These are phyloP conservation scores for Magallana angulata DNA, from an alignment of 1,140 invertebrate genomes.

Conservation along the genomic window DNA sequence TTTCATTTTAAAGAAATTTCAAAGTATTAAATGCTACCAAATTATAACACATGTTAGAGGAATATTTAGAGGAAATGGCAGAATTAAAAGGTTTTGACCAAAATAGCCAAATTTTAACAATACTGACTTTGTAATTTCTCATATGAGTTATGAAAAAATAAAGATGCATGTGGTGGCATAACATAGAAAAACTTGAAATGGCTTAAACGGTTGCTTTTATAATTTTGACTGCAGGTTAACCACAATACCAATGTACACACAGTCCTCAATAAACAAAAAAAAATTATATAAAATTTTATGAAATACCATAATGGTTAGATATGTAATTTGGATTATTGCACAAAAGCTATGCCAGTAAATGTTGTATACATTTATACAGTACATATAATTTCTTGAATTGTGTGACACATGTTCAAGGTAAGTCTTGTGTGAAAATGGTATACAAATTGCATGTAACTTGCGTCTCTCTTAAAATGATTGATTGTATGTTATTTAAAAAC, in stretches of 20 bases:
- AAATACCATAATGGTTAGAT: not conserved
- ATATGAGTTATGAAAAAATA: not conserved
- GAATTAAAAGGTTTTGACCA: constrained; percentile 3
- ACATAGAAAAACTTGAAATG: not conserved
- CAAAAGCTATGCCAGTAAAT: not conserved
- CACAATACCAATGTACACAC: not conserved
- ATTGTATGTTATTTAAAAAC: constrained; percentile 4
- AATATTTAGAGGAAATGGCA: not conserved
- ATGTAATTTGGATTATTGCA: not conserved
- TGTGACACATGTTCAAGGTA: not conserved
- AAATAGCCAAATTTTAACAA: not conserved
- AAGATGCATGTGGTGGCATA: constrained; percentile 14
- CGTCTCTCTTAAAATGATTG: constrained; percentile 8
- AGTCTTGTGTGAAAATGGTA: constrained; percentile 5
- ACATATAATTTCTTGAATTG: not conserved
- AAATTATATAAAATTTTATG: not conserved
- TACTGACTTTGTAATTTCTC: not conserved
- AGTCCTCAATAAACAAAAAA: not conserved
- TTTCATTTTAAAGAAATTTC: not conserved
- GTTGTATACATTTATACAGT: not conserved
- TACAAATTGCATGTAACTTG: not conserved
- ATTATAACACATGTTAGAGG: not conserved
- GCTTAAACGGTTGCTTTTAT: not conserved
- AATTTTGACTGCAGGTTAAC: constrained; percentile 1
- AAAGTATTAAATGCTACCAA: constrained; percentile 2